Base-by-base conservation (phyloP, 2,888 invertebrate species). In the Linnaemya tessellans region DNA sequence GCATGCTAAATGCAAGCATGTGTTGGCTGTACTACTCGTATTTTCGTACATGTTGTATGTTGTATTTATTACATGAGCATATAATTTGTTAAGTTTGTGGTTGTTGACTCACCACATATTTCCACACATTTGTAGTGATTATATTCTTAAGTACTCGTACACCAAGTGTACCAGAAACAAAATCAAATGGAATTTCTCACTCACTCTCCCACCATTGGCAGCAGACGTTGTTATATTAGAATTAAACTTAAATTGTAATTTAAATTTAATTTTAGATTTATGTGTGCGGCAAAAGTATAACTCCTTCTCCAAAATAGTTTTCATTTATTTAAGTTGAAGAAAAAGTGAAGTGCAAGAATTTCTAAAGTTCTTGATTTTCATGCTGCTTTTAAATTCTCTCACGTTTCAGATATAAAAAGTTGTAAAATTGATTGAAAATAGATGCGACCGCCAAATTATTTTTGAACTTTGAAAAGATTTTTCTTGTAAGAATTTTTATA, bases 101-200 rank as follows among this genome's bases (percentile, higher is more conserved):
- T 62, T 84, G 80, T 73, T 80, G 60, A 77, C 71, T 73, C 62
- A 77, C 77, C 84, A 77, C 80, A 80, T 30, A 68, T 84, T 80
- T 58, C 79, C 74, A 84, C 84, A 80, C 75, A 80, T 77, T 84
- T 84, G 80, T 84, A 80, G 80, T 84, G 80, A 84, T 80, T 84
- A 84, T 84, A 71, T 77, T 71, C 80, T 80, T 73, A 80, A 84
- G 80, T 58, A 70, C 49, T 58, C 25, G 60, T 60, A 30, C 18
- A 38, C 49, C 56, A 64, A 56, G 65, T 67, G 56, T 62, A 46
- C 11, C 56, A 70, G 54, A 84, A 56, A 49, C 35, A 84, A 60
- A 71, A 62, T 80, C 35, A 65, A 15, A 73, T 80, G 56, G 20
- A 71, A 58, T 41, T 74, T 84, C 49, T 0, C 46, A 82, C 43